Evolutionary conservation across 2,797 vertebrate species (phyloP), one percentile per base, ranked within the genome.

Genomic region (Darevskia nairensis): DNA sequence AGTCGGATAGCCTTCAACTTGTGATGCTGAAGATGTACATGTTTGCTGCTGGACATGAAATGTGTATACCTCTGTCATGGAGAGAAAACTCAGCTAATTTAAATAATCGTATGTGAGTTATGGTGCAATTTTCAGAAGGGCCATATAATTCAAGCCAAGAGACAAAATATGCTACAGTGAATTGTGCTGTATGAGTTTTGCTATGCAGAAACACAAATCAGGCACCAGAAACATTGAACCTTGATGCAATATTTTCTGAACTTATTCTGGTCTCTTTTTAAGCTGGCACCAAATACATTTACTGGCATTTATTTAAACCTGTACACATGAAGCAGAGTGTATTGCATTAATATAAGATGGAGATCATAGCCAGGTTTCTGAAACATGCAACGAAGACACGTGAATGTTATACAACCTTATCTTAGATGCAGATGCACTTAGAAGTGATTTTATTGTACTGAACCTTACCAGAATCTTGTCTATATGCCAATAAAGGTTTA

Each of bases 271-370:
- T 86, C 75, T 86, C 74, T 84, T 29, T 23, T 8, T 91, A 86
- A n/a, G 85, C 46, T 84, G 83, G 66, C 46, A 11, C 32, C 0
- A 19, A 84, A 77, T 29, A 68, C 27, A 89, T 64, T 19, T 64
- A 64, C 21, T 64, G 21, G 3, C 2, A 46, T 32, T 13, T 71
- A 35, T 41, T 71, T n/a, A 87, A 68, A 92, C 86, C 8, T 29
- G 86, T 91, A 32, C 8, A 0, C 3, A 4, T 1, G 4, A 79
- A 75, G 59, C 0, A 75, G 88, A 86, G 89, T 85, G 91, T 95
- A 95, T 80, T 32, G 93, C 95, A 95, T 96, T 55, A 55, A 55
- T 55, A 55, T 55, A 55, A 55, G 50, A 55, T 55, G 50, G 50
- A 55, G 50, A 15, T 55, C 15, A 55, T 55, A 55, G 13, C 13